Evolutionary conservation across 2,888 invertebrate genomes (phyloP).

Genomic region (Hemithea aestivaria): DNA sequence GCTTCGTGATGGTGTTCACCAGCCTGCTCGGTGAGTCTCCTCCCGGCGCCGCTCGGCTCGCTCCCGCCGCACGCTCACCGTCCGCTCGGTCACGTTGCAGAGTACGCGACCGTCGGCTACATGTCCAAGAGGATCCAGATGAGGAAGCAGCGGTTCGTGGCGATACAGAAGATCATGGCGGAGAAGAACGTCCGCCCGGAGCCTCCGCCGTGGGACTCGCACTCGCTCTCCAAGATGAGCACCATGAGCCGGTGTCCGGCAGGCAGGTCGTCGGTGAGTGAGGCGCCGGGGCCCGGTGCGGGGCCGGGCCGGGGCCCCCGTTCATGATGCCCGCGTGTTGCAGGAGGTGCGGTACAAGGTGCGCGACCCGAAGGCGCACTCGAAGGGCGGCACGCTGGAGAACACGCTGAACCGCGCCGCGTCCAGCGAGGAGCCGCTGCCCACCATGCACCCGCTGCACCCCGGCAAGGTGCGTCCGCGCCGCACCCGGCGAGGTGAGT

Average conservation of each 20-base stretch:
- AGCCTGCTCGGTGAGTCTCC: slow-evolving; percentile 87
- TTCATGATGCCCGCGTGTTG: slow-evolving; percentile 26
- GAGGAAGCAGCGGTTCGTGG: slow-evolving; percentile 92
- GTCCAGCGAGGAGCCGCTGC: slow-evolving; percentile 76
- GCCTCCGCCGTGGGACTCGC: slow-evolving; percentile 82
- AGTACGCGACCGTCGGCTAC: slow-evolving; percentile 97
- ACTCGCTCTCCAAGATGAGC: slow-evolving; percentile 83
- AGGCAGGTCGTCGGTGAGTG: slow-evolving; percentile 49
- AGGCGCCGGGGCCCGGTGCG: slow-evolving; percentile 6
- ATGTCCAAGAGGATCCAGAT: slow-evolving; percentile 96
- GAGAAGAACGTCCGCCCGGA: slow-evolving; percentile 91
- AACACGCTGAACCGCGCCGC: slow-evolving; percentile 88
- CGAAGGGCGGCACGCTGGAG: slow-evolving; percentile 92
- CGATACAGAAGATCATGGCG: slow-evolving; percentile 92
- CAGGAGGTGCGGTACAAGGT: slow-evolving; percentile 96
- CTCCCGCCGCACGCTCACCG: background rate
- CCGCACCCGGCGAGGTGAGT: background rate
- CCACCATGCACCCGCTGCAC: slow-evolving; percentile 85
- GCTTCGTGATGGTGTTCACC: slow-evolving; percentile 98
- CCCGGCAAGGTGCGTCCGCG: slow-evolving; percentile 82
- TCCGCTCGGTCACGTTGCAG: slow-evolving; percentile 67
- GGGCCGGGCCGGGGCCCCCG: slow-evolving; percentile 4
- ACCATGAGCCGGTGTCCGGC: slow-evolving; percentile 79
- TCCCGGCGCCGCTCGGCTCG: background rate
- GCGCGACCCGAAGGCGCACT: slow-evolving; percentile 93